Percentiles rank a stretch among this genome's conserved stretches.
These are phyloP conservation scores for Clarias batrachus DNA, from an alignment of 2,113 vertebrate genomes.

Conservation along the genomic window DNA sequence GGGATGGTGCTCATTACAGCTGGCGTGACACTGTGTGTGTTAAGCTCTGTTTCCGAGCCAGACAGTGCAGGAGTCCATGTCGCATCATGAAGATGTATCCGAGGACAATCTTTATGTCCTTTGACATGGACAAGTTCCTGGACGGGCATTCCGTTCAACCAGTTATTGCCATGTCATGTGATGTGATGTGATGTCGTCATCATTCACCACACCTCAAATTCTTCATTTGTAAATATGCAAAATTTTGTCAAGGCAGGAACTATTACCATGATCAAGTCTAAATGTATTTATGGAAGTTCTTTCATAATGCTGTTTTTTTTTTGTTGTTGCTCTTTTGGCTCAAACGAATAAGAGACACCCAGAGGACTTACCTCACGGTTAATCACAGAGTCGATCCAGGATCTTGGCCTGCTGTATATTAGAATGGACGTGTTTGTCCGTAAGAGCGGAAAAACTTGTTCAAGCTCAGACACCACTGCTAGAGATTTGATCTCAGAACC, in stretches of 20 bases:
- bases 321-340: too few species aligned
- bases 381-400: not conserved
- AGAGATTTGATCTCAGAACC: not conserved
- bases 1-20: slow-evolving; percentile 83
- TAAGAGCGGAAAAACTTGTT: not conserved
- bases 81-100: not conserved
- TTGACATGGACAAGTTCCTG: not conserved
- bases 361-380: not conserved
- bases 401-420: not conserved
- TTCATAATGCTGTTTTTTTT: too few species aligned
- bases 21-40: slow-evolving; percentile 81
- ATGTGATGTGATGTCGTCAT: not conserved
- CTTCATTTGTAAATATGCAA: not conserved
- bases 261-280: not conserved
- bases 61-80: slow-evolving; percentile 34
- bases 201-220: not conserved
- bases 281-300: not conserved
- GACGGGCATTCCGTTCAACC: not conserved
- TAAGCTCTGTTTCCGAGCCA: slow-evolving; percentile 69
- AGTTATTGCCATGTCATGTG: not conserved
- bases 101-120: not conserved
- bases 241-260: not conserved
- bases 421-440: not conserved
- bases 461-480: not conserved
- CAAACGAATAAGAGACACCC: not conserved